Conservation (phyloP, 2,113 vertebrate species). For the Heloderma charlesbogerti region DNA sequence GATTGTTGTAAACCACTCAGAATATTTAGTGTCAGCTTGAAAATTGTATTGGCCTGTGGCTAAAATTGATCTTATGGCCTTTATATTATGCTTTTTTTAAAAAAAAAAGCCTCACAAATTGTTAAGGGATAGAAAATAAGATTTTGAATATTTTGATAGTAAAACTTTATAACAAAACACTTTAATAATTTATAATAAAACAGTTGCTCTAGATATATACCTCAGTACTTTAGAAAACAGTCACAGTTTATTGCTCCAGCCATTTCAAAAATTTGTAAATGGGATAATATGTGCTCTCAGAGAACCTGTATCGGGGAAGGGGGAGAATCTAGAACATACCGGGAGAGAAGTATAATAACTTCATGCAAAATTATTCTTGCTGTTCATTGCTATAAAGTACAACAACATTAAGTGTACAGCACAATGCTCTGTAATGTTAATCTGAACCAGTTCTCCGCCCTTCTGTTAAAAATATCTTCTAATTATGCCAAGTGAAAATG, state of each 20-base stretch:
- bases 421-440: conserved; percentile 63
- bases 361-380: conserved; percentile 47
- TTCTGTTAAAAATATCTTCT: conserved; percentile 70
- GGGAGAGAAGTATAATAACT: conserved; percentile 42
- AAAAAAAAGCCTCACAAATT: background rate
- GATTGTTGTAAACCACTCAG: no score
- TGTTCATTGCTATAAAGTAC: conserved; percentile 56
- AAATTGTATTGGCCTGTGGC: no score
- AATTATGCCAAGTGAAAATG: conserved; percentile 75
- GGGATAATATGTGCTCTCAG: conserved; percentile 23
- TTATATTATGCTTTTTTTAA: no score
- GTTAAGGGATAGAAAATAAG: background rate
- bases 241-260: background rate
- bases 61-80: no score
- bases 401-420: conserved; percentile 60
- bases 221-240: background rate
- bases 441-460: conserved; percentile 13
- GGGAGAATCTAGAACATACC: background rate
- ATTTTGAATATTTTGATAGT: background rate
- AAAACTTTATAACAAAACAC: background rate
- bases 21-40: no score
- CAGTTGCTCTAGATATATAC: background rate
- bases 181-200: background rate
- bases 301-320: background rate
- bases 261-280: conserved; percentile 3